Base-by-base conservation (phyloP, 2,888 invertebrate species). In the Luperina nickerlii region DNA sequence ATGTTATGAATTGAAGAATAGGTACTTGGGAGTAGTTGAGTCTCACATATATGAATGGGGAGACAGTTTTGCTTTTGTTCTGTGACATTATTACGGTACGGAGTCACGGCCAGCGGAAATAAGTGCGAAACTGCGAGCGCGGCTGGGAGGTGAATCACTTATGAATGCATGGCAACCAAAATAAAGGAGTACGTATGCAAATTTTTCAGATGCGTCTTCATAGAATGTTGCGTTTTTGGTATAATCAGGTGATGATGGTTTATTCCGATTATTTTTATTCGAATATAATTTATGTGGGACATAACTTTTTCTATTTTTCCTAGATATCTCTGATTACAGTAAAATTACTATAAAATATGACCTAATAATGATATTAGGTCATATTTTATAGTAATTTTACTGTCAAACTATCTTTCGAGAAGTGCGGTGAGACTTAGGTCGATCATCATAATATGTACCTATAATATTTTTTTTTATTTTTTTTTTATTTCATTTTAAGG, bases 31-130 rank as follows among this genome's bases (percentile, higher is more conserved):
- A 69, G 60, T 80, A 74, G 73, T 82, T 73, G 38, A 89, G 85
- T 83, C 85, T 90, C 83, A 89, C 83, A 86, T 83, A 13, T 86
- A 87, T 88, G 87, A 87, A 90, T 88, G 87, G 87, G 86, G 85
- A 91, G 88, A 90, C 89, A 90, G 89, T 90, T 83, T 87, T 87
- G 87, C 87, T 89, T 90, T 91, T 88, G 88, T 90, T 89, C 78
- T 82, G 76, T 83, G 84, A 87, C 83, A 77, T 83, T 88, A 88
- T 88, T 90, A 87, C 89, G 87, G 88, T 90, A 87, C 81, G 88
- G 89, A 85, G 90, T 92, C 91, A 91, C 84, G 90, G 89, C 78
- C 90, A 89, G 86, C 86, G 85, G 88, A 89, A 88, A 87, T 89
- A 88, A 82, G 81, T 83, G 85, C 79, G 45, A 81, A 73, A 78